These are phyloP conservation scores for Brachystomella parvula DNA, from an alignment of 1,140 invertebrate genomes.

Conservation along the genomic window DNA sequence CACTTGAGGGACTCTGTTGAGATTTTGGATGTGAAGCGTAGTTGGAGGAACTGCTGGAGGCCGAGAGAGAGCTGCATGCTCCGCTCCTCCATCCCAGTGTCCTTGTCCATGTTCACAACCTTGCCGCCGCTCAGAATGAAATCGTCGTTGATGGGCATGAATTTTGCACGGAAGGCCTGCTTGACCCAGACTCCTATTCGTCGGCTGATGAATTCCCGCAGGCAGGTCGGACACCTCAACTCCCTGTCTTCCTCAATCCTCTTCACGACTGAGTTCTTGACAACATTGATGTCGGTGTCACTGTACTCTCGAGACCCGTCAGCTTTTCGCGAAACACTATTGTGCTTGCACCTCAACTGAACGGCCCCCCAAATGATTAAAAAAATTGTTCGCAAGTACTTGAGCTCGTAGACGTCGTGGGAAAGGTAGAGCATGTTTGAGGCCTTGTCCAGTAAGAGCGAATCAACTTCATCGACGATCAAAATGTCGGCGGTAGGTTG, in stretches of 20 bases:
- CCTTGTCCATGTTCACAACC: conserved; percentile 26
- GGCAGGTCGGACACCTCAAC: conserved; percentile 1
- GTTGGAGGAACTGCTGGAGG: conserved; percentile 38
- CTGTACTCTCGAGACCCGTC: not conserved
- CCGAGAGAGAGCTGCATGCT: conserved; percentile 29
- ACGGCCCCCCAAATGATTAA: conserved; percentile 32
- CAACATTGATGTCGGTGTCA: not conserved
- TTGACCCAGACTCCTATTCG: conserved; percentile 17
- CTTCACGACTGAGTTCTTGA: not conserved
- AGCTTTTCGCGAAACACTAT: not conserved
- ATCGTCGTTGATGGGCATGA: not conserved
- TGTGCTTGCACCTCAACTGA: too few relatives aligned
- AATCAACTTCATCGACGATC: conserved; percentile 31
- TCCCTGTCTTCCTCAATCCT: not conserved
- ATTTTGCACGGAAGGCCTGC: conserved; percentile 8
- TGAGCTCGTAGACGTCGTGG: conserved; percentile 14
- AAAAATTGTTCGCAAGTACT: not conserved
- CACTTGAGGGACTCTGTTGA: conserved; percentile 27
- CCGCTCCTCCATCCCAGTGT: conserved; percentile 35
- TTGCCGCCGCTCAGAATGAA: conserved; percentile 11
- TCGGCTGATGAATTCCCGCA: conserved; percentile 9
- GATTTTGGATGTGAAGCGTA: conserved; percentile 34
- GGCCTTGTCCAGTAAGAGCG: conserved; percentile 26
- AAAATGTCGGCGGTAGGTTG: conserved; percentile 6
- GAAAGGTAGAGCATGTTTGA: conserved; percentile 22